Evolutionary conservation across 30 jellyfish, hydroid and myxozoan species (phyloP), one percentile per base, ranked within the genome.

Genomic region (Pseudorhiza aurosa): DNA sequence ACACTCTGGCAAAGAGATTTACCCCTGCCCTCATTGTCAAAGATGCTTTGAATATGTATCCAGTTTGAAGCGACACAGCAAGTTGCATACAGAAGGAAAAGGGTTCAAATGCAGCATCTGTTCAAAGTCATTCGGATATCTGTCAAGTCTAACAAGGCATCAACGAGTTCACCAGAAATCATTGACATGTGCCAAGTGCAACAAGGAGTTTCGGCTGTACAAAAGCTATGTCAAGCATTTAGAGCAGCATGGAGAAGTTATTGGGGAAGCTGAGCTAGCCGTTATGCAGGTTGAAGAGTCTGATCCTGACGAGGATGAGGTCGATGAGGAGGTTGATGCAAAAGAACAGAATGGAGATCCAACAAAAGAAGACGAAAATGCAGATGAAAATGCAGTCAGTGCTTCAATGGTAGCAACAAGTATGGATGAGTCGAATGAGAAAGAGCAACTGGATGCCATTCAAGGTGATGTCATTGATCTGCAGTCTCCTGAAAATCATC

Each of bases 141-240:
- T 83, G 10, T 62, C 96, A 42, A 85, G 96, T 65, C 47, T 85
- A 35, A 75, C 88, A 30, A 57, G 96, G 33, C 96, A 85, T 44
- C 86, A 71, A 19, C 45, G 88, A 65, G 56, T 85, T 15, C 96
- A 85, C 62, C 78, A 75, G 63, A 75, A 75, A 22, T 25, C 80
- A 8, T 28, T 63, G 19, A 32, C 68, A 25, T 85, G 96, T 45
- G 50, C 44, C 15, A 65, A 51, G 45, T 85, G 96, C 70, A 53
- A 69, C 75, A 85, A 75, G 68, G 75, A 47, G 10, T 75, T 85
- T 43, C 44, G 96, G 44, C 35, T 65, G 18, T 80, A 74, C 17
- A 85, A 74, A 67, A 75, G 91, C 25, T 85, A 75, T 40, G 53
- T 67, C 14, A 85, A 75, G 78, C 96, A 85, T 68, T 9, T 65